phyloP scores from a whole-genome alignment of 2,888 invertebrate genomes.

The Dynastes hyllus region DNA sequence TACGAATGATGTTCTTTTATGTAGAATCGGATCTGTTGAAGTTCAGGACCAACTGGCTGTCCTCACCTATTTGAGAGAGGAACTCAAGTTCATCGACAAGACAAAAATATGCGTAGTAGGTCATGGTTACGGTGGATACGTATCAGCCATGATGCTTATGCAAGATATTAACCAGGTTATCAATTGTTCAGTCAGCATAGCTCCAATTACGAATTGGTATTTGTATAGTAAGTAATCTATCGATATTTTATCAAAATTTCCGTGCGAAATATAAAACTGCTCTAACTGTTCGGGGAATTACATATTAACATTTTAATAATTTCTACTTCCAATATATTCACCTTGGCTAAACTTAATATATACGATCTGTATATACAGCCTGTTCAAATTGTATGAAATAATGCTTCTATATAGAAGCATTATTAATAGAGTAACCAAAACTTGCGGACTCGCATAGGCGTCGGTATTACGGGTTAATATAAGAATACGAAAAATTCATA shows the following conservation, averaged over 20 bases:
- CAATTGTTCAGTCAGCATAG: conserved; percentile 88
- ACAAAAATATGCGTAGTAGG: conserved; percentile 90
- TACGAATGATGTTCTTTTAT: not conserved
- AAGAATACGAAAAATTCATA: too few relatives aligned
- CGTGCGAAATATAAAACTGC: not conserved
- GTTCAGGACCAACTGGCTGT: conserved; percentile 78
- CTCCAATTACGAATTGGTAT: conserved; percentile 89
- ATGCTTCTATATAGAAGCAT: too few relatives aligned
- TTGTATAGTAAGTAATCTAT: conserved; percentile 79
- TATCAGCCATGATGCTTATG: conserved; percentile 86
- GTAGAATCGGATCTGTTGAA: conserved; percentile 76
- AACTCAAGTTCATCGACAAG: conserved; percentile 87
- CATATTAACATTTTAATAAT: too few relatives aligned
- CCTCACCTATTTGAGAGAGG: conserved; percentile 83
- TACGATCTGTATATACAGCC: too few relatives aligned
- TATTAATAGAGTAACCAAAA: too few relatives aligned
- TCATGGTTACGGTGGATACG: conserved; percentile 91
- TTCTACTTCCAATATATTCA: too few relatives aligned
- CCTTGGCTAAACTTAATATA: too few relatives aligned
- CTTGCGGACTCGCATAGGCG: too few relatives aligned
- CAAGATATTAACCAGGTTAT: conserved; percentile 84
- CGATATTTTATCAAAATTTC: not conserved
- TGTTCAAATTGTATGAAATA: too few relatives aligned
- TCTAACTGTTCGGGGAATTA: too few relatives aligned
- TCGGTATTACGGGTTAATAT: too few relatives aligned